Conservation (phyloP, 2,888 invertebrate genomes). For the Rotaria macrura region DNA sequence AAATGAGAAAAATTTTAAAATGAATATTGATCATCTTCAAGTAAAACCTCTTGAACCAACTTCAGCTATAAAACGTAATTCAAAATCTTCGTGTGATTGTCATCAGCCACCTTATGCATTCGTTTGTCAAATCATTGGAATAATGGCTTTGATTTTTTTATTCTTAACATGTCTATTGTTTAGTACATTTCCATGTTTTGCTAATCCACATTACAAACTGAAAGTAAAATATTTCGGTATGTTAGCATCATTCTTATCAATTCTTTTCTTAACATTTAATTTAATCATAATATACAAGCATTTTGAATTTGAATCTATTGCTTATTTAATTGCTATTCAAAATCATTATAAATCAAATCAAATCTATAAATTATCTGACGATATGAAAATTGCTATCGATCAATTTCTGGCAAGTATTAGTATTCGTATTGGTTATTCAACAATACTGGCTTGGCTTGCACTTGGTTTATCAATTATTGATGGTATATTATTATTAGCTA, state of each 20-base stretch:
- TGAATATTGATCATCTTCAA: background rate
- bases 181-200: background rate
- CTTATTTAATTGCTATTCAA: background rate
- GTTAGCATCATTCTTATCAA: background rate
- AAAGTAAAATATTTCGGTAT: background rate
- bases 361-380: background rate
- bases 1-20: background rate
- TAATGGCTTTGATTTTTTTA: background rate
- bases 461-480: background rate
- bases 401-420: background rate
- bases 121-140: background rate
- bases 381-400: background rate
- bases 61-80: too few species aligned
- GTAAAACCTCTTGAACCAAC: background rate
- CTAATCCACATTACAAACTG: background rate
- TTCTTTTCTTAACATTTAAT: background rate
- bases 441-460: background rate
- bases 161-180: background rate
- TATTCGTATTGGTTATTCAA: background rate
- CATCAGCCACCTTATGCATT: background rate
- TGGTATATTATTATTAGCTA: background rate
- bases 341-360: slow-evolving; percentile 9
- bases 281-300: background rate
- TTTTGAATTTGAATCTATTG: background rate
- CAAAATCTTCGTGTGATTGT: background rate